These are phyloP conservation scores for Armadillidium nasatum DNA, from an alignment of 1,140 invertebrate species.

Conservation along the genomic window DNA sequence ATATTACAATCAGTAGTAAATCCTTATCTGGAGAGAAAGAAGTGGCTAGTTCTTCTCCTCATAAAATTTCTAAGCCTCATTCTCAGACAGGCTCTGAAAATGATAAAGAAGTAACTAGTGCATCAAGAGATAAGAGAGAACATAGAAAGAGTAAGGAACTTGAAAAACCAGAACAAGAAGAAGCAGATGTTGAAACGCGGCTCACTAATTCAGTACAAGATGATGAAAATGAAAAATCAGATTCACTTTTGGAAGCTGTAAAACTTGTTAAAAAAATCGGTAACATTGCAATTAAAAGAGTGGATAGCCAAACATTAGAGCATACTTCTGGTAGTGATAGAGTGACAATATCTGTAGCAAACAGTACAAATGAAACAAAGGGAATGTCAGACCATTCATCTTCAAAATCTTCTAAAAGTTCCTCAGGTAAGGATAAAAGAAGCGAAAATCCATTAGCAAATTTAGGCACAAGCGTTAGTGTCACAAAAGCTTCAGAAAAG, in stretches of 20 bases:
- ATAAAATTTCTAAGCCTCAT: neutral
- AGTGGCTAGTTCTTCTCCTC: neutral
- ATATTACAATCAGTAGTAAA: neutral
- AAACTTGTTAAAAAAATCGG: slow-evolving; percentile 35
- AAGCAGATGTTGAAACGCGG: slow-evolving; percentile 42
- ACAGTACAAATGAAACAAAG: slow-evolving; percentile 19
- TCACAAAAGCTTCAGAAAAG: slow-evolving; percentile 40
- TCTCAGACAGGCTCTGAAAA: slow-evolving; percentile 27
- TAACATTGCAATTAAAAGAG: slow-evolving; percentile 35
- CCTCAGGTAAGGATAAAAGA: slow-evolving; percentile 27
- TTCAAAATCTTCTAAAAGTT: slow-evolving; percentile 28
- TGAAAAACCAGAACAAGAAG: slow-evolving; percentile 16
- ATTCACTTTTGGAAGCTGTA: slow-evolving; percentile 39
- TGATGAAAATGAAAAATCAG: slow-evolving; percentile 19
- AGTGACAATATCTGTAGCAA: slow-evolving; percentile 27
- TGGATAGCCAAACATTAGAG: slow-evolving; percentile 28
- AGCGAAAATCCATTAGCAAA: slow-evolving; percentile 27
- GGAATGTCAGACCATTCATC: slow-evolving; percentile 8
- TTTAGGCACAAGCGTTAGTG: slow-evolving; percentile 39
- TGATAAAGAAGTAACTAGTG: neutral
- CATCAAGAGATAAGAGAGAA: neutral
- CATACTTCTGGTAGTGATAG: slow-evolving; percentile 4
- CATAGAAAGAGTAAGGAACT: neutral
- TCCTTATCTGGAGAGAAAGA: neutral
- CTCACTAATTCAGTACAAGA: slow-evolving; percentile 3